These are phyloP conservation scores for Oncorhynchus mykiss DNA, from an alignment of 2,113 vertebrate genomes.

Conservation along the genomic window DNA sequence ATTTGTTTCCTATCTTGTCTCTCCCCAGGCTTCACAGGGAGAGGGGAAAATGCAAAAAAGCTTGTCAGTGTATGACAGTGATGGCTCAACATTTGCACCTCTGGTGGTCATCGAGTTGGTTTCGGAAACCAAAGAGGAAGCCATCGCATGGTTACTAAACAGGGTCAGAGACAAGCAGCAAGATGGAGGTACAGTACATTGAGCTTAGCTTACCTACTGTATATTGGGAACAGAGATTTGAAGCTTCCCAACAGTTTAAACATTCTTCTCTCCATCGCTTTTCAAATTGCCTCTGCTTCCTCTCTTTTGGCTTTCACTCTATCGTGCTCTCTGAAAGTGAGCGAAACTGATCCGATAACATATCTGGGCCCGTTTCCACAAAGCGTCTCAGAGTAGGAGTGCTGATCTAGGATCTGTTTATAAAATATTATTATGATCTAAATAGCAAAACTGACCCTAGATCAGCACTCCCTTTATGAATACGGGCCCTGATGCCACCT, in stretches of 20 bases:
- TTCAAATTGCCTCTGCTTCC: too few relatives aligned
- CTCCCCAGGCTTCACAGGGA: slow-evolving; percentile 29
- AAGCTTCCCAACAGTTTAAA: background rate
- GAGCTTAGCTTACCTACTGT: background rate
- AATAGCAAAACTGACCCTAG: too few relatives aligned
- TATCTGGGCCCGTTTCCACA: too few relatives aligned
- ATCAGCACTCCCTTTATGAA: too few relatives aligned
- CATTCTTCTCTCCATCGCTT: too few relatives aligned
- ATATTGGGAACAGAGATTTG: background rate
- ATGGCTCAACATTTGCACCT: slow-evolving; percentile 76
- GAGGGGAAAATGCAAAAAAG: slow-evolving; percentile 71
- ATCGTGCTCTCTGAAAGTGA: too few relatives aligned
- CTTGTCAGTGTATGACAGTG: slow-evolving; percentile 64
- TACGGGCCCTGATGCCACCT: too few relatives aligned
- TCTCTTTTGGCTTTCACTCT: too few relatives aligned
- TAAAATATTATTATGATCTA: too few relatives aligned
- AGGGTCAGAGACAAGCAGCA: slow-evolving; percentile 82
- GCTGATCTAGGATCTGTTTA: too few relatives aligned
- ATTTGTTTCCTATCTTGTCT: background rate
- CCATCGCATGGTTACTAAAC: slow-evolving; percentile 83
- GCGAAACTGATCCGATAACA: too few relatives aligned
- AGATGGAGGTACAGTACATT: slow-evolving; percentile 79
- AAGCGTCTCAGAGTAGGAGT: too few relatives aligned
- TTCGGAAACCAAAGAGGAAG: slow-evolving; percentile 79
- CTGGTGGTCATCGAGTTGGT: slow-evolving; percentile 88